A percentile compares a stretch with the other conserved stretches of the same genome.
These are phyloP conservation scores for Gnathonemus longibarbis DNA, from an alignment of 2,113 vertebrate species.

Conservation along the genomic window DNA sequence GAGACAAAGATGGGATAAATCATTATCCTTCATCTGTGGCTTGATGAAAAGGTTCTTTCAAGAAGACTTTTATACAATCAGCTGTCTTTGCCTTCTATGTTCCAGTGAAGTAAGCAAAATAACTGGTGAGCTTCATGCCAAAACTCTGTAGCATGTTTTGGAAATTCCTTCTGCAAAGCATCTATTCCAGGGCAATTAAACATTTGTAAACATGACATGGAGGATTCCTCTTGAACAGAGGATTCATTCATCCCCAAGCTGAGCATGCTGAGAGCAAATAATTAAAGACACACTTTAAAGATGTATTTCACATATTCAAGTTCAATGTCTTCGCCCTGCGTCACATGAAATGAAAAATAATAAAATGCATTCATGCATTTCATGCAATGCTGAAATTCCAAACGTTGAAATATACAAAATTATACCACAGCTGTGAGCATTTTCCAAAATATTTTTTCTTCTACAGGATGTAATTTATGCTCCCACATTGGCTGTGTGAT, in stretches of 20 bases:
- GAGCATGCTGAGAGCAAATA: not conserved
- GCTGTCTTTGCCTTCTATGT: not conserved
- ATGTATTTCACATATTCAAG: not conserved
- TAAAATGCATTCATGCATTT: not conserved
- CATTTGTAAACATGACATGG: not conserved
- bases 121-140: not conserved
- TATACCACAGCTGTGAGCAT: not conserved
- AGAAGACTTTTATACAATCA: not conserved
- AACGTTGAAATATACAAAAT: not conserved
- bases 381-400: not conserved
- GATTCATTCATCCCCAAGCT: not conserved
- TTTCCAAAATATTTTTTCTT: not conserved
- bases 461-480: not conserved
- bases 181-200: not conserved
- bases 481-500: not conserved
- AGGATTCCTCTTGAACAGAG: not conserved
- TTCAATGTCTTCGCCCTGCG: not conserved
- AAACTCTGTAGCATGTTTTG: not conserved
- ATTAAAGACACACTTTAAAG: slow-evolving; percentile 12
- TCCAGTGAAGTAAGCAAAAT: not conserved
- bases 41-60: not conserved
- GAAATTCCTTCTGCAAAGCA: not conserved
- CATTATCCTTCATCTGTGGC: not conserved
- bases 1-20: not conserved
- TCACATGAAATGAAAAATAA: not conserved